These are phyloP conservation scores for Spicauda simplicius DNA, from an alignment of 2,888 invertebrate genomes.

Conservation along the genomic window DNA sequence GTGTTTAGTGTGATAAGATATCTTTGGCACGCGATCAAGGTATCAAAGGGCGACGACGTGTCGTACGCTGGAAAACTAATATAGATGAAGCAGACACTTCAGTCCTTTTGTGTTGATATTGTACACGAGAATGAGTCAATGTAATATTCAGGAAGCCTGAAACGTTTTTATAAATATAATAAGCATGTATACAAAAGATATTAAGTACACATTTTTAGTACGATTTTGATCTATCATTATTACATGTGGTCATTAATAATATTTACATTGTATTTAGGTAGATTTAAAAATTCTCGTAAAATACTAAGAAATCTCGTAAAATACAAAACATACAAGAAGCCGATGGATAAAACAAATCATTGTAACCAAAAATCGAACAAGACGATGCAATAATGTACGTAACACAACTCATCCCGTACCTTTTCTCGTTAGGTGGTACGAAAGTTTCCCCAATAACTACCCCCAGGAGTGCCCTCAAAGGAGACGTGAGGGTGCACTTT, in stretches of 20 bases:
- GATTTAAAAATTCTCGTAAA: too few relatives aligned
- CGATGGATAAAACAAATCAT: not conserved
- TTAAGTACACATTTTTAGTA: not conserved
- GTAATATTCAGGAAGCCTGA: not conserved
- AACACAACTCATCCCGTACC: conserved; percentile 15
- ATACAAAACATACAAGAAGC: not conserved
- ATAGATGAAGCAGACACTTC: conserved; percentile 5
- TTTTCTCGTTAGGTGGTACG: conserved; percentile 13
- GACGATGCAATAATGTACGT: not conserved
- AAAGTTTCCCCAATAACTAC: conserved; percentile 35
- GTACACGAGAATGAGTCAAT: not conserved
- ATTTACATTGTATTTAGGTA: too few relatives aligned
- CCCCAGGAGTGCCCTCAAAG: conserved; percentile 26
- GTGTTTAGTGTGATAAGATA: not conserved
- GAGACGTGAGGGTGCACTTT: conserved; percentile 34
- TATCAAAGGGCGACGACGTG: conserved; percentile 23
- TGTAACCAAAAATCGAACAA: conserved; percentile 1
- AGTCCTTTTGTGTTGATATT: conserved; percentile 13
- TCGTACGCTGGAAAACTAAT: conserved; percentile 10
- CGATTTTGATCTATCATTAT: too few relatives aligned
- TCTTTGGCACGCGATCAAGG: conserved; percentile 21
- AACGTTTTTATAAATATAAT: not conserved
- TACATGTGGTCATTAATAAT: too few relatives aligned
- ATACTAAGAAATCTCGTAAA: not conserved
- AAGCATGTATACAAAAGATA: too few relatives aligned